Percentiles rank a stretch among this genome's conserved stretches.
phyloP scores from a whole-genome alignment of 2,113 vertebrate genomes.

The Grammomys dolichurus region DNA sequence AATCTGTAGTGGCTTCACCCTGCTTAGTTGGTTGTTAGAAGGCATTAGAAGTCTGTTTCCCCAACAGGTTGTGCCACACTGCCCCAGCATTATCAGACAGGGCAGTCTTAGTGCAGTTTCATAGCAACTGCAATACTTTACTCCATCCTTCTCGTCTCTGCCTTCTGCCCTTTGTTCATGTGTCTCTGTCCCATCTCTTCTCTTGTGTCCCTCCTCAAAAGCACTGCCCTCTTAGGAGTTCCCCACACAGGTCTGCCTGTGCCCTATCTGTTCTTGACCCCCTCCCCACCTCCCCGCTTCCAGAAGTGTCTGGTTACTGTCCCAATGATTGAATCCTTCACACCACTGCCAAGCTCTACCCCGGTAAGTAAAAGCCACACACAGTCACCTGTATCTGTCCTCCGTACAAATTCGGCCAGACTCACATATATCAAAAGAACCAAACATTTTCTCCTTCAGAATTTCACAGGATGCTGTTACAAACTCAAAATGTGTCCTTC shows the following conservation, averaged over 20 bases:
- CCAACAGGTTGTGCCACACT: neutral
- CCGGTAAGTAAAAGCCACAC: neutral
- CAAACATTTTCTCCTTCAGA: constrained; percentile 62
- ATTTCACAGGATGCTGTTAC: constrained; percentile 76
- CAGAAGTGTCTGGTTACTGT: neutral
- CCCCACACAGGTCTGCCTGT: neutral
- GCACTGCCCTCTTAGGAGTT: constrained; percentile 63
- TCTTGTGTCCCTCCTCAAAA: constrained; percentile 53
- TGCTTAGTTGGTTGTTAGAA: neutral
- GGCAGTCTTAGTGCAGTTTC: neutral
- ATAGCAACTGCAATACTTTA: neutral
- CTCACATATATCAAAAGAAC: constrained; percentile 67
- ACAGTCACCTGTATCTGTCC: constrained; percentile 59
- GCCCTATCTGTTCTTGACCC: neutral
- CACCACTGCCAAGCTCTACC: constrained; percentile 76
- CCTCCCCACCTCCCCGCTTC: too few species aligned
- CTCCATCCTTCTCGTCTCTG: neutral
- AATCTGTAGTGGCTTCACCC: neutral
- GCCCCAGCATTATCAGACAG: constrained; percentile 53
- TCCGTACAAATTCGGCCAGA: constrained; percentile 64
- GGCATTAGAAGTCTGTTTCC: constrained; percentile 37
- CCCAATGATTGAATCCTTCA: constrained; percentile 8
- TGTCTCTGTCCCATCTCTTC: constrained; percentile 21
- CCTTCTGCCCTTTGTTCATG: constrained; percentile 48
- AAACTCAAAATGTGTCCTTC: constrained; percentile 70